phyloP scores from a whole-genome alignment of 2,888 invertebrate genomes.

The Dynastes hyllus region DNA sequence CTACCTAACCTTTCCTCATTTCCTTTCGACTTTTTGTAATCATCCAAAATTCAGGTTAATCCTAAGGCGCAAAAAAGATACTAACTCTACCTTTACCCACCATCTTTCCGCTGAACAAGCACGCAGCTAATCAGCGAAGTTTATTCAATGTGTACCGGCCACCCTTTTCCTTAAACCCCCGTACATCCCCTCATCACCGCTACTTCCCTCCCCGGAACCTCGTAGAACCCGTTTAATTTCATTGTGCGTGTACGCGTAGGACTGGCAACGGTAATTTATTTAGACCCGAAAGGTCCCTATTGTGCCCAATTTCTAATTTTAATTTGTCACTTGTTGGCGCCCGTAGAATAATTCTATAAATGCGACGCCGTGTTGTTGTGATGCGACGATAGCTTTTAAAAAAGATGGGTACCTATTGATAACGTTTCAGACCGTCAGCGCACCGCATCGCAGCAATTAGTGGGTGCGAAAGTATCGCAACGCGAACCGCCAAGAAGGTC shows the following conservation, averaged over 20 bases:
- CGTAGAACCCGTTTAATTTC: constrained; percentile 22
- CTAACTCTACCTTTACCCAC: constrained; percentile 9
- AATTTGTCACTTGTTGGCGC: constrained; percentile 36
- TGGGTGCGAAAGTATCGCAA: too few species aligned
- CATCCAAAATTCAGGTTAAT: background rate
- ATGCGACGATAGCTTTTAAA: background rate
- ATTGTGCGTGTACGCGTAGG: constrained; percentile 8
- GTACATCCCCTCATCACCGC: too few species aligned
- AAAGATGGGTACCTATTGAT: constrained; percentile 1
- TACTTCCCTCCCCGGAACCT: background rate
- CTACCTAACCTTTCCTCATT: too few species aligned
- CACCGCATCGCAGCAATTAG: too few species aligned
- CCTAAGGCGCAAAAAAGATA: background rate
- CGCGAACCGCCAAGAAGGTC: too few species aligned
- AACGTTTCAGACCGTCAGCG: background rate
- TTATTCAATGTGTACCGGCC: background rate
- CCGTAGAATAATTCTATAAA: constrained; percentile 2
- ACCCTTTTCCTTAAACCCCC: too few species aligned
- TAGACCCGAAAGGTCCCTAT: constrained; percentile 17
- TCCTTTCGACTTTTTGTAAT: too few species aligned
- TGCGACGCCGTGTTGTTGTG: background rate
- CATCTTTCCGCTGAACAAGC: background rate
- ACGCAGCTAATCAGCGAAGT: constrained; percentile 9
- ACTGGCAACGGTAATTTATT: constrained; percentile 15
- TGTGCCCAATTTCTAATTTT: constrained; percentile 15